A percentile compares a stretch with the other conserved stretches of the same genome.
Evolutionary conservation across 2,888 invertebrate species (phyloP).

Genomic region (Portevinia maculata): DNA sequence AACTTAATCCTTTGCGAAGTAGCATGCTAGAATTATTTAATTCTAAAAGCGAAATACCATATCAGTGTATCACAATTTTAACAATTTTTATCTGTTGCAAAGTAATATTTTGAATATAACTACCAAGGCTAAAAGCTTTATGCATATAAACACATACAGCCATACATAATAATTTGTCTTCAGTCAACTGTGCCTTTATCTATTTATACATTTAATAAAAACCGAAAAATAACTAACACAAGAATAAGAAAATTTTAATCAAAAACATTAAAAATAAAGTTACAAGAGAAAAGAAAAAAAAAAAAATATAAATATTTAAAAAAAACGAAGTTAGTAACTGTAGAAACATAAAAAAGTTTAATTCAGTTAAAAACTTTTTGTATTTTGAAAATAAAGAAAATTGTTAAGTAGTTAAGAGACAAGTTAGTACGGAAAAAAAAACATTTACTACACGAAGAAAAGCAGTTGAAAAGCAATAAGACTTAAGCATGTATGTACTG

Average conservation of each 20-base stretch:
- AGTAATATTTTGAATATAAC: too few species aligned
- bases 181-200: conserved; percentile 67
- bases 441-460: conserved; percentile 6
- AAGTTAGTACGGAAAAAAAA: conserved; percentile 14
- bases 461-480: conserved; percentile 28
- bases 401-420: conserved; percentile 26
- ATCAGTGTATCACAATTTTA: conserved; percentile 3
- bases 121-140: neutral
- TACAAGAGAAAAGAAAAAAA: neutral
- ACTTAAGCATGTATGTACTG: conserved; percentile 31
- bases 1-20: too few species aligned
- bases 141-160: conserved; percentile 4
- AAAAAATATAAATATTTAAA: neutral
- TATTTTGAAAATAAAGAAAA: conserved; percentile 26
- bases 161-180: conserved; percentile 19
- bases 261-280: neutral
- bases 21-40: neutral
- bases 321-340: conserved; percentile 6
- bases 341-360: conserved; percentile 25
- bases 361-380: conserved; percentile 28
- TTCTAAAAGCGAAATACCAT: conserved; percentile 1
- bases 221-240: conserved; percentile 22
- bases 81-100: conserved; percentile 2
- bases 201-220: conserved; percentile 26
- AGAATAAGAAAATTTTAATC: conserved; percentile 9